Evolutionary conservation across 2,888 invertebrate species (phyloP).

Genomic region (Phalera bucephala): DNA sequence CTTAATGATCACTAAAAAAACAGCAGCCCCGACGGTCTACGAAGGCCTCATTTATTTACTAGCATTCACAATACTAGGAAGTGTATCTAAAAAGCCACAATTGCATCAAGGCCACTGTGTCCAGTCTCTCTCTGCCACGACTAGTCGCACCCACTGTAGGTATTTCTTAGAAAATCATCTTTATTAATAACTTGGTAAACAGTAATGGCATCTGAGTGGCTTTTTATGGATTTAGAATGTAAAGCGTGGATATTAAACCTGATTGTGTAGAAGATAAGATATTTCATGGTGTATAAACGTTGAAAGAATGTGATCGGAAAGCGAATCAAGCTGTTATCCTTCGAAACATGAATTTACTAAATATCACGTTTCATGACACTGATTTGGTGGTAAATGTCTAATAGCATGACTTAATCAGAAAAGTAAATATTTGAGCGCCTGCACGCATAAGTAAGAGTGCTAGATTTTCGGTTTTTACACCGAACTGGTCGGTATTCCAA

Average conservation of each 20-base stretch:
- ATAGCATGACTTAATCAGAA: too few species aligned
- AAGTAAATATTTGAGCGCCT: too few species aligned
- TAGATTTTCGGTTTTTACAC: too few species aligned
- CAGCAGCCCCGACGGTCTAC: background rate
- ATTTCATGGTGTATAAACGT: background rate
- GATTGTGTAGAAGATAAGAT: background rate
- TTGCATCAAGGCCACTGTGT: slow-evolving; percentile 26
- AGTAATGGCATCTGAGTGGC: background rate
- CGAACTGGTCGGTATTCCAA: too few species aligned
- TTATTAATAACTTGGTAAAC: slow-evolving; percentile 25
- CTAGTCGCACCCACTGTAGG: slow-evolving; percentile 19
- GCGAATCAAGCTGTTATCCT: too few species aligned
- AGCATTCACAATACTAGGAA: slow-evolving; percentile 18
- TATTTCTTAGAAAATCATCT: slow-evolving; percentile 37
- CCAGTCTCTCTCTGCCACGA: too few species aligned
- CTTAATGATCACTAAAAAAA: too few species aligned
- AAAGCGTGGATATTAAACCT: background rate
- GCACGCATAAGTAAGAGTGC: too few species aligned
- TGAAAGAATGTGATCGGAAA: too few species aligned
- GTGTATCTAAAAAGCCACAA: slow-evolving; percentile 21
- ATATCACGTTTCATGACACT: too few species aligned
- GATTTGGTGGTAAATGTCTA: too few species aligned
- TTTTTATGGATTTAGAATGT: slow-evolving; percentile 19
- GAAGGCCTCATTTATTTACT: background rate
- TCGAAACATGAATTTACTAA: too few species aligned